Conservation (phyloP, 92 coral and sea anemone genomes). For the Zoanthus sansibaricus region DNA sequence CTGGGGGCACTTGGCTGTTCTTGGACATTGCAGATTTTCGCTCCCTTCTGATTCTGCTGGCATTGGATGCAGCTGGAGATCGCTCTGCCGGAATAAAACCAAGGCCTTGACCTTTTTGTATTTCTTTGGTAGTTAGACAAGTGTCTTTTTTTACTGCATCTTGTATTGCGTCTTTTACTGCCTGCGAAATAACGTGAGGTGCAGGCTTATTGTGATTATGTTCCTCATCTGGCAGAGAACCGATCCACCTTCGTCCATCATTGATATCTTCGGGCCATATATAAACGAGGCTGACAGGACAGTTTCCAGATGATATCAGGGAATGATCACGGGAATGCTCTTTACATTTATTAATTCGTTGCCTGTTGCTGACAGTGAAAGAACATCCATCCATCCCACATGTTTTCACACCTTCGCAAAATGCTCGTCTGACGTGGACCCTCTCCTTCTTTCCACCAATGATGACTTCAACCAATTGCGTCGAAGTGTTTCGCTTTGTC, state of each 20-base stretch:
- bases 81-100: slow-evolving; percentile 69
- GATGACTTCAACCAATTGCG: not conserved
- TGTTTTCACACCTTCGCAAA: not conserved
- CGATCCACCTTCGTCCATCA: slow-evolving; percentile 55
- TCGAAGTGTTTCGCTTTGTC: slow-evolving; percentile 9
- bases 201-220: slow-evolving; percentile 56
- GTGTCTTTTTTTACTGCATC: slow-evolving; percentile 48
- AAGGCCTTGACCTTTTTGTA: slow-evolving; percentile 59
- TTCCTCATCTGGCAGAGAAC: slow-evolving; percentile 30
- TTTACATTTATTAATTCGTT: slow-evolving; percentile 6
- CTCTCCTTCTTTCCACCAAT: slow-evolving; percentile 4
- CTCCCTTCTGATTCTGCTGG: slow-evolving; percentile 43
- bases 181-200: slow-evolving; percentile 54
- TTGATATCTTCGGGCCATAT: not conserved
- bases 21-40: slow-evolving; percentile 24
- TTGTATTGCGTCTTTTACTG: slow-evolving; percentile 49
- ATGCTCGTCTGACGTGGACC: not conserved
- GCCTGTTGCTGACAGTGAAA: not conserved
- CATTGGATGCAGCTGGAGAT: slow-evolving; percentile 62
- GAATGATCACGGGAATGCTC: slow-evolving; percentile 7
- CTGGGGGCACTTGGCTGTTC: slow-evolving; percentile 24
- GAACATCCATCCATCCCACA: not conserved
- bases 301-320: not conserved
- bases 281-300: not conserved
- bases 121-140: slow-evolving; percentile 46